Evolutionary conservation across 1,140 invertebrate species (phyloP), one percentile per base, ranked within the genome.

Genomic region (Drosophila kurseongensis): DNA sequence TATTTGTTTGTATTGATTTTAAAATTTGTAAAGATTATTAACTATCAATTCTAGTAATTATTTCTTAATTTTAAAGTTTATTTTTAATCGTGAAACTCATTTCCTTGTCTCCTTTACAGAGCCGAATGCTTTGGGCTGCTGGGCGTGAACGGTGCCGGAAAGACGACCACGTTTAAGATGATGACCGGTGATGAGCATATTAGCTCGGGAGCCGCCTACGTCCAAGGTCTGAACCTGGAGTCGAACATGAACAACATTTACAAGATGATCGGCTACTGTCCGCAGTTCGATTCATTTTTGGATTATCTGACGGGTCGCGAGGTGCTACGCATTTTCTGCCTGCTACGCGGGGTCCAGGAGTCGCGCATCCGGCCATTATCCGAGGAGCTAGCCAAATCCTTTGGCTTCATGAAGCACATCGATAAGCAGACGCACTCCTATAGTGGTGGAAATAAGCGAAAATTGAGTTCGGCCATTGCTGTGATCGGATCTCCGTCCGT

Each of bases 361-460:
- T 83, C 89, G 42, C 92, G 94, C 13, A 93, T 95, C 16, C 69
- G 78, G 18, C 51, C 60, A 5, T 47, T 93, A 5, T 91, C 92
- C 27, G 78, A 92, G 73, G 84, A 93, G 16, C 60, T 94, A 50
- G 92, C 93, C 5, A 88, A 60, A 12, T 91, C 93, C 8, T 93
- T 94, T 76, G 92, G 93, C 62, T 93, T 94, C 57, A 66, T 63
- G 36, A 83, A 91, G 57, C 93, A 94, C 80, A 65, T 94, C 2
- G 89, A 94, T 50, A 94, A 94, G 54, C 74, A 93, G 89, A 94
- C 95, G 18, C 92, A 92, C 72, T 94, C 93, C 92, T 96, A 96
- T 83, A 98, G 97, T 90, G 97, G 97, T 10, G 98, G 98, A 0
- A 99, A 99, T 78, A 99, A 98, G 91, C 94, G 98, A 44, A 99